These are phyloP conservation scores for Edolisoma coerulescens DNA, from an alignment of 2,113 vertebrate genomes.

Conservation along the genomic window DNA sequence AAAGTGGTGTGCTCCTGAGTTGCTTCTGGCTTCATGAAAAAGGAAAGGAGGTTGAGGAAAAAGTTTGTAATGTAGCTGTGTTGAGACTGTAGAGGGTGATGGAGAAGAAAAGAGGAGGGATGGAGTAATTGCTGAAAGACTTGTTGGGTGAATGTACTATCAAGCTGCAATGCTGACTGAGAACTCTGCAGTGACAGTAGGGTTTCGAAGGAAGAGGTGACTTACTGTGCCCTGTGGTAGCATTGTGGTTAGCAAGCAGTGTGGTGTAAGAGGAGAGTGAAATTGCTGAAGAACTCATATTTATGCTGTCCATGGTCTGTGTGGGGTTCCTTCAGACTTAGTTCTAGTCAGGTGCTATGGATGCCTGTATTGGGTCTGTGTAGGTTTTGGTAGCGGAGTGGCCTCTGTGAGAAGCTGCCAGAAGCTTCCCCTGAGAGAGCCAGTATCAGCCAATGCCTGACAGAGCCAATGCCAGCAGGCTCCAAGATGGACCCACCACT, in stretches of 20 bases:
- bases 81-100: neutral
- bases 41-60: neutral
- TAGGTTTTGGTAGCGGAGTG: neutral
- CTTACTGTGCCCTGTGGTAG: neutral
- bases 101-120: neutral
- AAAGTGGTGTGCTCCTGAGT: neutral
- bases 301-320: accelerated
- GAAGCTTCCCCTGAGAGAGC: neutral
- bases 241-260: neutral
- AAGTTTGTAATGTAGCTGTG: neutral
- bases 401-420: neutral
- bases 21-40: neutral
- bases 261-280: neutral
- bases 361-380: neutral
- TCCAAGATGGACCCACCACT: neutral
- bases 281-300: neutral
- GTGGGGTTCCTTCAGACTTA: neutral
- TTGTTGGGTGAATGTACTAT: neutral
- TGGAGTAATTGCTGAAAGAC: neutral
- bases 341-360: neutral
- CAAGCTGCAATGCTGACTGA: neutral
- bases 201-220: neutral
- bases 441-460: neutral
- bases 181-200: neutral
- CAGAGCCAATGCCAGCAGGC: neutral